Percentiles rank a stretch among this genome's conserved stretches.
Evolutionary conservation across 2,888 invertebrate species (phyloP).

Genomic region (Heteromyza rotundicornis): DNA sequence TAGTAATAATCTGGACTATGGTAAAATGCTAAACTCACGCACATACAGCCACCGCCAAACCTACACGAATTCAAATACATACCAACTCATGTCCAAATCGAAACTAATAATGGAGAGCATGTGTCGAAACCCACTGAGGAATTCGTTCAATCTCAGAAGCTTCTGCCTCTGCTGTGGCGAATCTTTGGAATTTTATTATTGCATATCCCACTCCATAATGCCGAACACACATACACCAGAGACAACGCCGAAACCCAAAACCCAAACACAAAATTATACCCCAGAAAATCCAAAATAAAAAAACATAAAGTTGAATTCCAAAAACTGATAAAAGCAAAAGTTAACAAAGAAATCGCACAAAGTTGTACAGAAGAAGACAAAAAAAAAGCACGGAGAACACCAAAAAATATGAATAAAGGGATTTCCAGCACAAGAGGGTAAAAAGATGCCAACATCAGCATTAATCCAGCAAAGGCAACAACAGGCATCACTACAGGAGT

Average conservation of each 20-base stretch:
- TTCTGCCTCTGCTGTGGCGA: slow-evolving; percentile 1
- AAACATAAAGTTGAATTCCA: neutral
- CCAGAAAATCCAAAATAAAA: neutral
- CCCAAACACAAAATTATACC: neutral
- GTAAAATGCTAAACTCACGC: too few species aligned
- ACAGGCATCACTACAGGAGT: neutral
- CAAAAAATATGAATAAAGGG: too few species aligned
- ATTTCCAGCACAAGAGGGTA: too few species aligned
- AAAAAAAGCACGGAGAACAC: neutral
- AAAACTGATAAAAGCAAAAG: slow-evolving; percentile 11
- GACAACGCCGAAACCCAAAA: neutral
- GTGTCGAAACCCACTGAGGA: slow-evolving; percentile 13
- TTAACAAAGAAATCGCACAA: slow-evolving; percentile 10
- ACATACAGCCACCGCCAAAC: too few species aligned
- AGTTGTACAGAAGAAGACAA: neutral
- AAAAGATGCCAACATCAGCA: slow-evolving; percentile 1
- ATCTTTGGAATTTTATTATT: slow-evolving; percentile 26
- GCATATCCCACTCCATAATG: neutral
- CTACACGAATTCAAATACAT: neutral
- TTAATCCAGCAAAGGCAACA: neutral
- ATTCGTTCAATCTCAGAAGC: slow-evolving; percentile 13
- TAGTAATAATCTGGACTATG: neutral
- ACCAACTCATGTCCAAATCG: neutral
- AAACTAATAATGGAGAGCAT: slow-evolving; percentile 7
- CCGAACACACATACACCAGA: neutral